Evolutionary conservation across 1,140 invertebrate species (phyloP).

Genomic region (Amphibalanus amphitrite): DNA sequence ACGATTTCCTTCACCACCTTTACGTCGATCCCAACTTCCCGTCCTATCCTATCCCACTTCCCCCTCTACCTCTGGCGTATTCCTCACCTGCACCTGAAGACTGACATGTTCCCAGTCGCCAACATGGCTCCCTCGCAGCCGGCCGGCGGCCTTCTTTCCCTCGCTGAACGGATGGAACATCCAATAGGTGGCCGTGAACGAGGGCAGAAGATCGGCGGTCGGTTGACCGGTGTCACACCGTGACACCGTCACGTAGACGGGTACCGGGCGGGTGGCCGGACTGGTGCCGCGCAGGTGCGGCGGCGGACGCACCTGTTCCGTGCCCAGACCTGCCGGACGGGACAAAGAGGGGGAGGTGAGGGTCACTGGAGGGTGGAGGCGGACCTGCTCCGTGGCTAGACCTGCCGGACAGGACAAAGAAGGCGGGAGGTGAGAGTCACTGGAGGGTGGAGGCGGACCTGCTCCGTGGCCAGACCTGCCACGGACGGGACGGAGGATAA

Average conservation of each 20-base stretch:
- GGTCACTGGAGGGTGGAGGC: too few relatives aligned
- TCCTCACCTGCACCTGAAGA: slow-evolving; percentile 36
- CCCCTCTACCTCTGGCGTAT: too few relatives aligned
- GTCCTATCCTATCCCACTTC: too few relatives aligned
- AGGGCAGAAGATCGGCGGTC: slow-evolving; percentile 10
- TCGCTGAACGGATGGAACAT: slow-evolving; percentile 47
- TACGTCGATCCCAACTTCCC: too few relatives aligned
- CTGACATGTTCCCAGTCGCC: slow-evolving; percentile 49
- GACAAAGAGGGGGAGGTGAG: not conserved
- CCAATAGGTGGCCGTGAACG: slow-evolving; percentile 46
- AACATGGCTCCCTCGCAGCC: slow-evolving; percentile 40
- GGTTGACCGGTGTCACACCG: not conserved
- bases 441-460: too few relatives aligned
- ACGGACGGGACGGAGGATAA: too few relatives aligned
- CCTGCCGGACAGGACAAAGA: too few relatives aligned
- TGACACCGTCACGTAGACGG: not conserved
- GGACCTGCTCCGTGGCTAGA: too few relatives aligned
- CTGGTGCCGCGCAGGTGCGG: not conserved
- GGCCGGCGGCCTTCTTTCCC: slow-evolving; percentile 41
- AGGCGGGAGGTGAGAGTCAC: too few relatives aligned
- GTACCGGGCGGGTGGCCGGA: not conserved
- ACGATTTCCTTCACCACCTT: too few relatives aligned
- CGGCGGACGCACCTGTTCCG: not conserved
- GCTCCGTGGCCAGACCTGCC: too few relatives aligned
- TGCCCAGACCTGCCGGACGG: not conserved